Percentiles rank a stretch among this genome's conserved stretches.
These are phyloP conservation scores for Misgurnus anguillicaudatus DNA, from an alignment of 2,113 vertebrate genomes.

Conservation along the genomic window DNA sequence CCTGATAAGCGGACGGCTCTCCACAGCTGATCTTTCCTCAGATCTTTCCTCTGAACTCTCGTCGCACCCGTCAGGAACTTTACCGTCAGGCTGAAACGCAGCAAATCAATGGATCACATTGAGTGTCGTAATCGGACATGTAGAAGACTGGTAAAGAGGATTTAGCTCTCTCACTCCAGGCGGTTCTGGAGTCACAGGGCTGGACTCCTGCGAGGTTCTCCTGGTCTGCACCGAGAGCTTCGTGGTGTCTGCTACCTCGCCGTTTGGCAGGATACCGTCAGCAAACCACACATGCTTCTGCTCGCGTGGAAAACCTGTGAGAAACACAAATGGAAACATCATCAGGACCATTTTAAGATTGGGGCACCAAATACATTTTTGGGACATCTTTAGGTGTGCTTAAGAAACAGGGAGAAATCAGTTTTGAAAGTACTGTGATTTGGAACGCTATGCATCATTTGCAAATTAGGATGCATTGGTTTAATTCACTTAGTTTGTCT, in stretches of 20 bases:
- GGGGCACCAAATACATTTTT: too few species aligned
- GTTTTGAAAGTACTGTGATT: too few species aligned
- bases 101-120: neutral
- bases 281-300: slow-evolving; percentile 95
- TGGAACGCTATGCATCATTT: too few species aligned
- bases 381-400: too few species aligned
- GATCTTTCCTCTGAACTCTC: slow-evolving; percentile 21
- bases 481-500: neutral
- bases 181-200: slow-evolving; percentile 60
- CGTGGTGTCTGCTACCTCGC: slow-evolving; percentile 87
- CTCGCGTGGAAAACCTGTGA: slow-evolving; percentile 81
- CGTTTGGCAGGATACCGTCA: slow-evolving; percentile 92
- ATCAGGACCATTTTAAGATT: neutral
- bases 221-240: slow-evolving; percentile 79
- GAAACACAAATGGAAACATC: neutral
- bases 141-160: neutral
- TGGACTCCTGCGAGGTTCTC: slow-evolving; percentile 77
- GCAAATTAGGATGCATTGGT: neutral
- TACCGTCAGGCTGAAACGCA: slow-evolving; percentile 24
- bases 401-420: too few species aligned
- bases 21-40: slow-evolving; percentile 52
- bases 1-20: slow-evolving; percentile 50
- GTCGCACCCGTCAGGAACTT: neutral
- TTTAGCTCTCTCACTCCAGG: slow-evolving; percentile 59
- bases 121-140: neutral